Evolutionary conservation across 1,140 invertebrate genomes (phyloP).

Genomic region (Sesamia nonagrioides): DNA sequence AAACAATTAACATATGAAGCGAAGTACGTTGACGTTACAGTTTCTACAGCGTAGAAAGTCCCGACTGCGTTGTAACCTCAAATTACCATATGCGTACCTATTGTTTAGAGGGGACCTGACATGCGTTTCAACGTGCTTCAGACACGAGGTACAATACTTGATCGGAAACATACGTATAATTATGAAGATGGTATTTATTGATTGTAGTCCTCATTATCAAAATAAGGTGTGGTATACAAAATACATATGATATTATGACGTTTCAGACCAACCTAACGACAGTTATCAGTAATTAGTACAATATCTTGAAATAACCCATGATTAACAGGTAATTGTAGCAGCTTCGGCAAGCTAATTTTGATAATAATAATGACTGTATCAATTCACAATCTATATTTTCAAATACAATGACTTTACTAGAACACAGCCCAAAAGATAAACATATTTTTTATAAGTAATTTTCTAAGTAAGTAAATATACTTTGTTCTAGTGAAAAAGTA

Average conservation of each 20-base stretch:
- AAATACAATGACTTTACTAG: neutral
- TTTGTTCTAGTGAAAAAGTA: no score
- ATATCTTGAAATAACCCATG: conserved; percentile 2
- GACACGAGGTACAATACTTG: neutral
- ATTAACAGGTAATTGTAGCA: conserved; percentile 16
- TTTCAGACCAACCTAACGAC: conserved; percentile 21
- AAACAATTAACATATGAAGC: neutral
- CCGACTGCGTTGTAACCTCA: conserved; percentile 9
- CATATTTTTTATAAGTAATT: neutral
- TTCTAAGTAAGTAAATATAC: no score
- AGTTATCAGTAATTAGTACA: neutral
- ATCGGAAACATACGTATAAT: conserved; percentile 20
- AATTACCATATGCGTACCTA: conserved; percentile 1
- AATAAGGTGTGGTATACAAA: neutral
- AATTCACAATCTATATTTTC: neutral
- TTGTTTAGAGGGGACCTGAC: conserved; percentile 23
- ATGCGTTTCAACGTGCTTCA: neutral
- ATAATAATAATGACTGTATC: neutral
- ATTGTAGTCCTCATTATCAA: conserved; percentile 6
- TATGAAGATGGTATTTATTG: neutral
- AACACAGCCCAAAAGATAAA: conserved; percentile 8
- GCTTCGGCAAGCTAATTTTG: neutral
- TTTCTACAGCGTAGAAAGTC: neutral
- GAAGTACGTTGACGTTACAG: no score
- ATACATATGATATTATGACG: conserved; percentile 20